A percentile compares a stretch with the other conserved stretches of the same genome.
Evolutionary conservation across 2,113 vertebrate genomes (phyloP).

Genomic region (Bos javanicus): DNA sequence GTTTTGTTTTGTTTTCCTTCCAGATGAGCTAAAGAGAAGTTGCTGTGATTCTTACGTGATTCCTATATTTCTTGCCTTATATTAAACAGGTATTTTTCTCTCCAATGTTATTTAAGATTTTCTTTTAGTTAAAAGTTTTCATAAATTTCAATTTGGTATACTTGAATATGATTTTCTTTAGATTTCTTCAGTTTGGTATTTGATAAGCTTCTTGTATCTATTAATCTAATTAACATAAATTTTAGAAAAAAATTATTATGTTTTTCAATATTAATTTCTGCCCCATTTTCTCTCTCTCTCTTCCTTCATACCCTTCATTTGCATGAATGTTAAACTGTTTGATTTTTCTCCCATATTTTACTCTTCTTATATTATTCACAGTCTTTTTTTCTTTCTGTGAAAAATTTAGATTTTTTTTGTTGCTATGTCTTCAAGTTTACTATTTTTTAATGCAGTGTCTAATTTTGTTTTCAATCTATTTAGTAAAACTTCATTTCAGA

Average conservation of each 20-base stretch:
- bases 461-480: neutral
- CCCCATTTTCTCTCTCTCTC: neutral
- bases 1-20: neutral
- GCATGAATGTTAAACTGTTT: neutral
- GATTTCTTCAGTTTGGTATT: neutral
- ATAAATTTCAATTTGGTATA: neutral
- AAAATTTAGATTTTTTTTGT: neutral
- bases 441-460: neutral
- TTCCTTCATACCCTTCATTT: neutral
- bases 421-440: neutral
- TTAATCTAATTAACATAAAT: neutral
- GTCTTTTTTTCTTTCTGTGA: neutral
- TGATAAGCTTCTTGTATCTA: neutral
- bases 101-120: neutral
- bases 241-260: neutral
- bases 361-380: neutral
- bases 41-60: neutral
- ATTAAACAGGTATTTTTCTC: neutral
- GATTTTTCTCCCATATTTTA: neutral
- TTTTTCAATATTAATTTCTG: neutral
- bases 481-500: neutral
- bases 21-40: neutral
- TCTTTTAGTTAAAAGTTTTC: neutral
- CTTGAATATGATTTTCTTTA: neutral
- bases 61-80: neutral